Evolutionary conservation across 2,888 invertebrate species (phyloP), one percentile per base, ranked within the genome.

Genomic region (Melieria omissa): DNA sequence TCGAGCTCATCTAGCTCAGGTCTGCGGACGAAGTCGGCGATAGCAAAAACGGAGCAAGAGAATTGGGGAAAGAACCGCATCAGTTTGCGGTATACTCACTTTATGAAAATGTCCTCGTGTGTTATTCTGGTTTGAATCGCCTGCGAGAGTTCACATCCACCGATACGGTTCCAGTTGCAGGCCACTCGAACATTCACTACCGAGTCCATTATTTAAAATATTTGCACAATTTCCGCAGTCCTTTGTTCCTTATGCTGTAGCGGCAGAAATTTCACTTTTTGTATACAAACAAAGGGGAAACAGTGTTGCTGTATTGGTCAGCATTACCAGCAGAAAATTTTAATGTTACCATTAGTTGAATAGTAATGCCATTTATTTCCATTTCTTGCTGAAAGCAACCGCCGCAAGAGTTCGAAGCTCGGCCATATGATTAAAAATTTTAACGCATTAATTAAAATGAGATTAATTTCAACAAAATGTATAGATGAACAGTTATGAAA

Each of bases 1-100:
- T 86, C 72, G 9, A 86, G 78, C 10, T 84, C 84, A 62, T 85
- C 80, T 55, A 85, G 66, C 4, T 76, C 67, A 3, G 84, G 84
- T 52, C 86, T 86, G 69, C n/a, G 55, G 55, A 16, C 29, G 47
- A 45, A 58, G 46, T 41, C 10, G 7, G 14, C 12, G 45, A 54
- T 42, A 54, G n/a, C 41, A 49, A 29, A 29, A 29, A 29, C 29
- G 29, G 29, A n/a, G 49, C 14, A 4, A 14, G 54, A 42, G 0
- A n/a, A 44, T 10, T 42, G 0, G 9, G 46, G 5, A 29, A 58
- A 52, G 5, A 55, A 47, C 29, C 9, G 41, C 3, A n/a, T 14
- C 55, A 58, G 10, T 12, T 42, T 58, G 41, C 14, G 10, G 8
- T 16, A 9, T 52, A 62, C 77, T 77, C 72, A 86, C 85, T 81